These are phyloP conservation scores for Eueremaeus valkanovi DNA, from an alignment of 2,888 invertebrate species.

Conservation along the genomic window DNA sequence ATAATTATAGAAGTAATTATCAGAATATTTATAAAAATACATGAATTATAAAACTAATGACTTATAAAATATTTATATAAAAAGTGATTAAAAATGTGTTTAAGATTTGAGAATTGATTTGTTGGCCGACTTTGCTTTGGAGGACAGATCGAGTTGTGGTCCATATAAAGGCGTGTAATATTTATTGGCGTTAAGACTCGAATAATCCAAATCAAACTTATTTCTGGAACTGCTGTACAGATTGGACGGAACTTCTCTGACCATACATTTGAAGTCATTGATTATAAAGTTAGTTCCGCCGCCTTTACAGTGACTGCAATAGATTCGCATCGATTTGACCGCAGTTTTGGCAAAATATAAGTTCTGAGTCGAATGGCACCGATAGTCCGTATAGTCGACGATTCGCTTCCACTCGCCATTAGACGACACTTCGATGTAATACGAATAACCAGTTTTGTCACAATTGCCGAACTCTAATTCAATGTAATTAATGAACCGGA, in stretches of 20 bases:
- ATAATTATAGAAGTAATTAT: too few species aligned
- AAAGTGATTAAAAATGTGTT: background rate
- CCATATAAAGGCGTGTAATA: constrained; percentile 12
- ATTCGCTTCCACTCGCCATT: background rate
- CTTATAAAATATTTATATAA: background rate
- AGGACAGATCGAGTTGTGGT: background rate
- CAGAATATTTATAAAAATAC: background rate
- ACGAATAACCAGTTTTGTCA: constrained; percentile 19
- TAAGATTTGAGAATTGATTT: background rate
- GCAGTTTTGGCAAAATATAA: constrained; percentile 18
- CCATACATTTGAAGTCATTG: constrained; percentile 15
- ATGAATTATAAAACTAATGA: background rate
- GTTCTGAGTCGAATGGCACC: constrained; percentile 2
- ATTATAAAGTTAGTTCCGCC: constrained; percentile 27
- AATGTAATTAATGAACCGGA: constrained; percentile 14
- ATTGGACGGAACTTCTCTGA: background rate
- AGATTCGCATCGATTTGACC: background rate
- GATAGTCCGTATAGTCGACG: constrained; percentile 20
- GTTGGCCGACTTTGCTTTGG: background rate
- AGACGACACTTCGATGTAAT: constrained; percentile 13
- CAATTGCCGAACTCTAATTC: constrained; percentile 26
- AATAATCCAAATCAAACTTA: background rate
- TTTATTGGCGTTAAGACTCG: constrained; percentile 2
- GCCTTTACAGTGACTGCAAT: background rate
- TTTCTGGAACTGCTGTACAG: background rate